Evolutionary conservation across 2,797 vertebrate genomes (phyloP).

Genomic region (Artibeus lituratus): DNA sequence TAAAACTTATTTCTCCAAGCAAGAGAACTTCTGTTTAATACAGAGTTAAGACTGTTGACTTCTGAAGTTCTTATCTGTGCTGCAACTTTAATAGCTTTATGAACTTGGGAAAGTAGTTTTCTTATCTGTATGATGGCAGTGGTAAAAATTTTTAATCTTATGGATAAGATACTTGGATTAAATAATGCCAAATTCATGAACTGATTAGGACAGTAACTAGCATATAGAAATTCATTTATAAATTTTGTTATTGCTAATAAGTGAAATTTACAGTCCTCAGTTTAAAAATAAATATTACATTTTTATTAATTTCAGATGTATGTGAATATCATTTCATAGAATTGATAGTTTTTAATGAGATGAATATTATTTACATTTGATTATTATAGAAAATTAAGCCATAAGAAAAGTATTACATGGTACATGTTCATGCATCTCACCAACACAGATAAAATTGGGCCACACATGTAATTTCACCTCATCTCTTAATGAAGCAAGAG

Average conservation of each 20-base stretch:
- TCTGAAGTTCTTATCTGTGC: neutral
- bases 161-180: neutral
- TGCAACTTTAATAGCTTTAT: neutral
- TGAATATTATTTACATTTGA: neutral
- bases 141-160: neutral
- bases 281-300: neutral
- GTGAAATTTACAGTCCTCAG: neutral
- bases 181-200: neutral
- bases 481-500: neutral
- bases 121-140: neutral
- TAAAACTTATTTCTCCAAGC: neutral
- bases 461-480: neutral
- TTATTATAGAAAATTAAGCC: neutral
- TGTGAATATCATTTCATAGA: neutral
- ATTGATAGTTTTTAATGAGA: neutral
- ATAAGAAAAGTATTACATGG: neutral
- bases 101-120: neutral
- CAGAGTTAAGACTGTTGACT: neutral
- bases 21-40: neutral
- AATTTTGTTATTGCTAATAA: neutral
- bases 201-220: neutral
- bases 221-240: neutral
- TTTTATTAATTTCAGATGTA: neutral
- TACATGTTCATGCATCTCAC: neutral
- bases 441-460: neutral